Conservation (phyloP, 2,113 vertebrate species). For the Ameiurus melas region DNA sequence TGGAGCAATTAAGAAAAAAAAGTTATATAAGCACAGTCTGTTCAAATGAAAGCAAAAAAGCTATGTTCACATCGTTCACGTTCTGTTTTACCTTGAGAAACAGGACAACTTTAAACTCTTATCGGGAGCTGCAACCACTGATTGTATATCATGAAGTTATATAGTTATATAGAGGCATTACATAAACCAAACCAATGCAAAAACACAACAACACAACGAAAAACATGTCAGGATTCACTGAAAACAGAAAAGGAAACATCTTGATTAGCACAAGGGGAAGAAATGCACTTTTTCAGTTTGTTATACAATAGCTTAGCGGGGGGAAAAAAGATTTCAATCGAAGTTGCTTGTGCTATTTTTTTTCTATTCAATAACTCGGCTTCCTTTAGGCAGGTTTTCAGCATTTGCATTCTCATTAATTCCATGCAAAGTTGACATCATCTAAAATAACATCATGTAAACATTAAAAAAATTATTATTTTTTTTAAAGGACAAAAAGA, state of each 20-base stretch:
- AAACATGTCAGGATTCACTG: background rate
- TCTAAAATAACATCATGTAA: background rate
- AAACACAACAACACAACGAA: background rate
- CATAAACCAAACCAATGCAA: background rate
- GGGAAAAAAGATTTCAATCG: background rate
- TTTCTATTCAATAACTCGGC: background rate
- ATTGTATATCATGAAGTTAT: background rate
- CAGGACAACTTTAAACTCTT: background rate
- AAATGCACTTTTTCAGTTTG: background rate
- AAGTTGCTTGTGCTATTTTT: too few species aligned
- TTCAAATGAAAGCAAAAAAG: background rate
- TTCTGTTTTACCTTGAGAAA: background rate
- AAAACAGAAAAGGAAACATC: background rate
- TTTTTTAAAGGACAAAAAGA: too few species aligned
- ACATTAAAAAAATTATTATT: background rate
- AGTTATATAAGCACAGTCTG: background rate
- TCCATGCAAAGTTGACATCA: background rate
- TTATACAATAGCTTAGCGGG: background rate
- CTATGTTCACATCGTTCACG: background rate
- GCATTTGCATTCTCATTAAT: background rate
- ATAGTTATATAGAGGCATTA: background rate
- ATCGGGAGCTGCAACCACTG: background rate
- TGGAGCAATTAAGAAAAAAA: background rate
- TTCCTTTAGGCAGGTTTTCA: background rate
- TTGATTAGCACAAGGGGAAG: background rate